Evolutionary conservation across 1,140 invertebrate genomes (phyloP).

Genomic region (Neodiprion fabricii): DNA sequence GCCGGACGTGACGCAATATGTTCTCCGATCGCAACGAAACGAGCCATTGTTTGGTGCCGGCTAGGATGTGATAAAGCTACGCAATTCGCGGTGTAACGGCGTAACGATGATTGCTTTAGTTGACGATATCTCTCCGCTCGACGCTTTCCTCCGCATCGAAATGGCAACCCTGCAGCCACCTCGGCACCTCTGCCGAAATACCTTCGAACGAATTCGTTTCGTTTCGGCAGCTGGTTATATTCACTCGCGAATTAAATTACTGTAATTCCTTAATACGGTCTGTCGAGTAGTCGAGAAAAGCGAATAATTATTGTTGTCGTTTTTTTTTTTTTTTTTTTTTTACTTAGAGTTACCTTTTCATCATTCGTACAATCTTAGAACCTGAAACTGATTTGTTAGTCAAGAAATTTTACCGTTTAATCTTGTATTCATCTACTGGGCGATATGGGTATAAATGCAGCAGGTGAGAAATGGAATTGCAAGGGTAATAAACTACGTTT

Average conservation of each 20-base stretch:
- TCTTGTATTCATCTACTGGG: not conserved
- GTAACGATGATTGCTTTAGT: constrained; percentile 31
- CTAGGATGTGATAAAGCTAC: constrained; percentile 34
- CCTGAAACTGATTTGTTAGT: no score
- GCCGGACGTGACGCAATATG: constrained; percentile 32
- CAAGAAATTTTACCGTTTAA: no score
- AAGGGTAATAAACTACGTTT: constrained; percentile 24
- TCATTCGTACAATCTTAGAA: no score
- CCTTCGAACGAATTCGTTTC: not conserved
- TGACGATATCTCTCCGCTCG: not conserved
- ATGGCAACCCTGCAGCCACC: not conserved
- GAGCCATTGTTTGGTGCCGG: constrained; percentile 32
- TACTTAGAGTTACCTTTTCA: no score
- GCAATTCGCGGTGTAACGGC: constrained; percentile 27
- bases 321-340: no score
- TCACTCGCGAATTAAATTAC: not conserved
- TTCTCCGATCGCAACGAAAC: constrained; percentile 26
- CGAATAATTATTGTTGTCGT: not conserved
- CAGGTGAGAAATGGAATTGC: constrained; percentile 19
- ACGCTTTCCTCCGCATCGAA: no score
- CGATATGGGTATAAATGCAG: not conserved
- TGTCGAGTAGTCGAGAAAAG: not conserved
- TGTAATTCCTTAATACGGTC: not conserved
- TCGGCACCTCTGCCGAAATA: no score
- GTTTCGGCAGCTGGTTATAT: not conserved